Evolutionary conservation across 2,113 vertebrate species (phyloP).

Genomic region (Eulacestoma nigropectus): DNA sequence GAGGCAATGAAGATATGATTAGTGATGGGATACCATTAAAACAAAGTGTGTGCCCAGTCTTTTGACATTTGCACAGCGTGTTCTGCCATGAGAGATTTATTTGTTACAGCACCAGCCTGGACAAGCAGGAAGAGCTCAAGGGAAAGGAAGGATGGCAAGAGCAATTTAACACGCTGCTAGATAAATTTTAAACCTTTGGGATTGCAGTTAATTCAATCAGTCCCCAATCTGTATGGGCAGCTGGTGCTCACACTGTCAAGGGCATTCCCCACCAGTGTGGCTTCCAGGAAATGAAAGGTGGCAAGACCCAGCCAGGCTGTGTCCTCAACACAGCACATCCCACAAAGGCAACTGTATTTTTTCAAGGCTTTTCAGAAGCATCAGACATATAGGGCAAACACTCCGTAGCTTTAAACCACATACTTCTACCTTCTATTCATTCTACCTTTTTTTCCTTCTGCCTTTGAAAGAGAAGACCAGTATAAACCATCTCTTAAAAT

Average conservation of each 20-base stretch:
- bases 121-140: slow-evolving; percentile 15
- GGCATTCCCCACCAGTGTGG: not conserved
- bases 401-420: not conserved
- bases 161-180: not conserved
- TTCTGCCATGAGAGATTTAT: not conserved
- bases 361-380: not conserved
- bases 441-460: not conserved
- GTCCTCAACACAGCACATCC: not conserved
- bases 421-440: not conserved
- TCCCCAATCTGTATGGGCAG: not conserved
- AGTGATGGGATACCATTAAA: not conserved
- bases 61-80: not conserved
- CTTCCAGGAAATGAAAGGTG: not conserved
- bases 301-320: not conserved
- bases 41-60: not conserved
- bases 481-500: not conserved
- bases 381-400: not conserved
- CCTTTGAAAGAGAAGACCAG: not conserved
- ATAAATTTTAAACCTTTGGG: not conserved
- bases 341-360: not conserved
- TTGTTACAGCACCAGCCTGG: not conserved
- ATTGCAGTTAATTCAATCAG: not conserved
- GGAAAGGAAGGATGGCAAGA: not conserved
- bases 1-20: not conserved
- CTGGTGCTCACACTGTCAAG: not conserved